Evolutionary conservation across 53 echinoderm and acorn worm species (phyloP), one percentile per base, ranked within the genome.

Genomic region (Astropecten irregularis): DNA sequence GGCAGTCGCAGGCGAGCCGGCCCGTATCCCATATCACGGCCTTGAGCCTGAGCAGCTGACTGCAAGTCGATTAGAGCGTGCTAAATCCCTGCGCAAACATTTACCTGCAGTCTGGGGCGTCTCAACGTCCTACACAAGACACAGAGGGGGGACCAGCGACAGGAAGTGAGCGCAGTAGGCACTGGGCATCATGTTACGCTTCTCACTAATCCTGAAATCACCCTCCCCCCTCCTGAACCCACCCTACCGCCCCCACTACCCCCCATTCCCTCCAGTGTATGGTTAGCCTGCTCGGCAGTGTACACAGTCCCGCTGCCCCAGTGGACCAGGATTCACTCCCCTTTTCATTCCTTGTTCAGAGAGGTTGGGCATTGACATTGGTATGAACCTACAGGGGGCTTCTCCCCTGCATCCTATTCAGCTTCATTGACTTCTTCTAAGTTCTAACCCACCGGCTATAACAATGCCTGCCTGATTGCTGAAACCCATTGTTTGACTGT

Each of bases 81-180:
- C 47, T 79, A 79, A 79, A 79, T 79, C 79, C 79, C 48, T 79
- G 79, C 33, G 61, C 79, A 79, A 79, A 79, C 79, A 79, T 79
- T 79, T 79, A 61, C 62, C 79, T 47, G 27, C 49, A 69, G 47
- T 48, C 42, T 23, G 58, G 42, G 21, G 31, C 29, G 19, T 37
- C 66, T 34, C 66, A 34, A 21, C 36, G 21, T 21, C 66, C 21
- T 37, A 21, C 35, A 37, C 67, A 22, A 44, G 68, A 36, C 42
- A 38, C 1, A 38, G 37, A 5, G 54, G 36, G 39, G 39, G 57
- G 25, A 57, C 74, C 74, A 38, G 57, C 23, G 3, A 57, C 16
- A 25, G 74, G 74, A 74, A 35, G 40, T 74, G 38, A 40, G 57
- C 56, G 51, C 74, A 54, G 14, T 74, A 74, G 19, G 33, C 74